These are phyloP conservation scores for Periparus ater DNA, from an alignment of 2,797 vertebrate genomes.

Conservation along the genomic window DNA sequence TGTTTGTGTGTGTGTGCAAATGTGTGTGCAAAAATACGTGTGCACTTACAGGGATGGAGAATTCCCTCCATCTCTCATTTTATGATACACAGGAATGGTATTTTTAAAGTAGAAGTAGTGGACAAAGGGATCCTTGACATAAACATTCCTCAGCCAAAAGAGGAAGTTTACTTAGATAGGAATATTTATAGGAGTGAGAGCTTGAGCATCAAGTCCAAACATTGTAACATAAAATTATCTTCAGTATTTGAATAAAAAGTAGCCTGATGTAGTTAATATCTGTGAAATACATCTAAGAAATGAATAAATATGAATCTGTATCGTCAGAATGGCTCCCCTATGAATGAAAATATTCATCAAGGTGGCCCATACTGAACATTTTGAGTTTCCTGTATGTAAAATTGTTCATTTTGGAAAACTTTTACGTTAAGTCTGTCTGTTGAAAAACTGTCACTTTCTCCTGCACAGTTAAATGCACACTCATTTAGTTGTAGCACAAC, in stretches of 20 bases:
- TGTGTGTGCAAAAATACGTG: background rate
- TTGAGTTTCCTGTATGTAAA: background rate
- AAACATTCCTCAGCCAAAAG: background rate
- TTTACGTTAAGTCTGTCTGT: background rate
- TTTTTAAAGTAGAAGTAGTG: background rate
- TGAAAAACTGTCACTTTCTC: background rate
- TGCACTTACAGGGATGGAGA: accelerated
- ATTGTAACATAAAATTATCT: background rate
- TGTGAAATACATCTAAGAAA: background rate
- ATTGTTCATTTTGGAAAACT: background rate
- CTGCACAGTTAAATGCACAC: background rate
- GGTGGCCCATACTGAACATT: background rate
- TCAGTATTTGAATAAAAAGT: background rate
- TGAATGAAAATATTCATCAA: background rate
- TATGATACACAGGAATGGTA: background rate
- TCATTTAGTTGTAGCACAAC: background rate
- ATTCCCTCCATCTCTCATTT: background rate
- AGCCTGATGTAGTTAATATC: background rate
- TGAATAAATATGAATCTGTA: background rate
- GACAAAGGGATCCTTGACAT: background rate
- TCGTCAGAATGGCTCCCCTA: background rate
- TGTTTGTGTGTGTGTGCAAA: background rate
- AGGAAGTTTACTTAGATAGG: background rate
- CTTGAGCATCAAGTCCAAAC: background rate
- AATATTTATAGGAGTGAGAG: background rate